phyloP scores from a whole-genome alignment of 2,797 vertebrate genomes.

The Telmatherina bonti region DNA sequence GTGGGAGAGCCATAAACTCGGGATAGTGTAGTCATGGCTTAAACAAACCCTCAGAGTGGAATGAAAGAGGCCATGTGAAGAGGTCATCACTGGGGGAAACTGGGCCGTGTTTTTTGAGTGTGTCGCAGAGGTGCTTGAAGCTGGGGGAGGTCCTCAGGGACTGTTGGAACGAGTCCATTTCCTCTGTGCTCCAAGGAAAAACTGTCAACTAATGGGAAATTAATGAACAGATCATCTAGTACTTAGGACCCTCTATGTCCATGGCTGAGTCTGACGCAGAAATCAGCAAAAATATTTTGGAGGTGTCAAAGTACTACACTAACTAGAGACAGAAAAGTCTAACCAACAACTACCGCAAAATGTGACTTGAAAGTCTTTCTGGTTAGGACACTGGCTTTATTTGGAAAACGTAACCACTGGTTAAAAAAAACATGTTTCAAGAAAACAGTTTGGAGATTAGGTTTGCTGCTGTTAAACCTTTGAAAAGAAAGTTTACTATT shows the following conservation, averaged over 20 bases:
- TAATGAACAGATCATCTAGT: constrained; percentile 67
- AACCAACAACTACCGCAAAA: background rate
- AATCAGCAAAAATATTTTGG: constrained; percentile 46
- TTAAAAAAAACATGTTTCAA: background rate
- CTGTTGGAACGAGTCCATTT: constrained; percentile 58
- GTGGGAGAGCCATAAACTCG: constrained; percentile 65
- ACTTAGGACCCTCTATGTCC: constrained; percentile 45
- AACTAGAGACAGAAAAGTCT: constrained; percentile 15
- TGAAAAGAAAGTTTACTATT: background rate
- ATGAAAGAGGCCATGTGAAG: constrained; percentile 77
- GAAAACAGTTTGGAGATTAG: background rate
- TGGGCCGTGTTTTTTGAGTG: constrained; percentile 40
- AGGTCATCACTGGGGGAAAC: constrained; percentile 75
- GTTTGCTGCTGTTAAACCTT: too few relatives aligned
- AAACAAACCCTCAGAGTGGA: constrained; percentile 69
- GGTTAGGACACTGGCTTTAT: background rate
- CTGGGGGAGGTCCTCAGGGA: constrained; percentile 53
- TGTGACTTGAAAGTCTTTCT: background rate
- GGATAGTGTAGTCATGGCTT: constrained; percentile 59
- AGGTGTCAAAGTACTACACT: constrained; percentile 54
- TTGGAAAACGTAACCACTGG: background rate
- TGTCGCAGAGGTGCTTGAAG: constrained; percentile 27
- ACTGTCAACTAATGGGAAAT: constrained; percentile 75
- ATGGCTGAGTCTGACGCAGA: constrained; percentile 31
- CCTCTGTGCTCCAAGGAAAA: constrained; percentile 58